Percentiles rank a stretch among this genome's conserved stretches.
These are phyloP conservation scores for Rhagium mordax DNA, from an alignment of 2,888 invertebrate species.

Conservation along the genomic window DNA sequence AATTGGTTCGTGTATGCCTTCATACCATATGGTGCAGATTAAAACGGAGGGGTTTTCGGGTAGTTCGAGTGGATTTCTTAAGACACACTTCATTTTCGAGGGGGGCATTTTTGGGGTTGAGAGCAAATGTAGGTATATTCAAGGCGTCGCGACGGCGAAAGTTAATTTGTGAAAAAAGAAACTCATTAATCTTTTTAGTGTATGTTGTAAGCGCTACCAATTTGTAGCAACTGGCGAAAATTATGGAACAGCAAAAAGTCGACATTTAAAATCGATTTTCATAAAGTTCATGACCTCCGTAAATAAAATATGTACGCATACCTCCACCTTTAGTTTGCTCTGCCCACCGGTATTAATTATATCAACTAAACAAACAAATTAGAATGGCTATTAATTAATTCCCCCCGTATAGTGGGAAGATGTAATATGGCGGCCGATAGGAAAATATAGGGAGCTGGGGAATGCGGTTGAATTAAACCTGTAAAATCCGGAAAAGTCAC, in stretches of 20 bases:
- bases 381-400: not conserved
- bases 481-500: not conserved
- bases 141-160: too few species aligned
- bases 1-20: too few species aligned
- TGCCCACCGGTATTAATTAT: not conserved
- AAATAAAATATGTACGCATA: not conserved
- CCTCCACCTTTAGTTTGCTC: not conserved
- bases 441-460: not conserved
- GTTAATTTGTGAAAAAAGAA: too few species aligned
- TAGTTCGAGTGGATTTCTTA: too few species aligned
- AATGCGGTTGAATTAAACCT: not conserved
- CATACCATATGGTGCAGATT: too few species aligned
- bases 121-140: too few species aligned
- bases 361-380: not conserved
- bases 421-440: not conserved
- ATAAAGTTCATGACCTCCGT: slow-evolving; percentile 10
- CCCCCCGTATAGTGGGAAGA: not conserved
- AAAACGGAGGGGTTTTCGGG: too few species aligned
- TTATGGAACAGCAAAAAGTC: slow-evolving; percentile 12
- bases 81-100: too few species aligned
- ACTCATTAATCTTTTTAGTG: too few species aligned
- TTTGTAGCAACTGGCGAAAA: too few species aligned
- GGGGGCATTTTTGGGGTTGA: too few species aligned
- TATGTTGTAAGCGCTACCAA: too few species aligned
- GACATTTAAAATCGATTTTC: slow-evolving; percentile 5